Conservation (phyloP, 2,888 invertebrate genomes). For the Athrips mouffetella region DNA sequence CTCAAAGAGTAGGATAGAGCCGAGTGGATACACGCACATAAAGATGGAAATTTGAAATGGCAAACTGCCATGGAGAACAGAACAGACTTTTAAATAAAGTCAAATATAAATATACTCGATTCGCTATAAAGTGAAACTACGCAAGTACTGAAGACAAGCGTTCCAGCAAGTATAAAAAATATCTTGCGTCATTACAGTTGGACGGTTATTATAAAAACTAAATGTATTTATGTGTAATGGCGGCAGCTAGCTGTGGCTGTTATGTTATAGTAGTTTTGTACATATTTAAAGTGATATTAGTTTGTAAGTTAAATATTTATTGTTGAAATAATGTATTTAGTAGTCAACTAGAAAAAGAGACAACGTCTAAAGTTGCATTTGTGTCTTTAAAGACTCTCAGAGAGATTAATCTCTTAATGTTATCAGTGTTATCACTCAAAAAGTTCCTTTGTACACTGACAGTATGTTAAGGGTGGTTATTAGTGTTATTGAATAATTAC, state of each 20-base stretch:
- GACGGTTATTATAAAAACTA: no score
- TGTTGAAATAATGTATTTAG: no score
- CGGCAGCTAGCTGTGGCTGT: no score
- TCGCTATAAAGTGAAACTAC: slow-evolving; percentile 44
- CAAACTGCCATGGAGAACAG: slow-evolving; percentile 64
- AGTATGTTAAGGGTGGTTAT: no score
- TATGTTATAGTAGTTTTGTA: background rate
- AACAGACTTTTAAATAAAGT: slow-evolving; percentile 53
- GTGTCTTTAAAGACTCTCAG: no score
- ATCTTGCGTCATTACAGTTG: slow-evolving; percentile 3
- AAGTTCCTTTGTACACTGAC: no score
- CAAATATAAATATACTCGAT: slow-evolving; percentile 61
- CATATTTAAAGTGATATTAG: slow-evolving; percentile 10
- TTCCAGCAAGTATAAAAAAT: slow-evolving; percentile 31
- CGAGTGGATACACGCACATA: slow-evolving; percentile 25
- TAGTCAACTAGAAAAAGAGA: no score
- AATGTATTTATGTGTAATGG: no score
- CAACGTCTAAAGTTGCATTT: no score
- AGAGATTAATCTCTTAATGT: no score
- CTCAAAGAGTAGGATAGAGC: slow-evolving; percentile 63
- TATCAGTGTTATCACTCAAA: no score
- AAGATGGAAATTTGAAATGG: slow-evolving; percentile 51
- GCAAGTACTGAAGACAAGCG: slow-evolving; percentile 41
- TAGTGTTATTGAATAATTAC: no score
- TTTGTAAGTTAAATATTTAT: background rate